Base-by-base conservation (phyloP, 2,888 invertebrate species). In the Drosophila mimica region DNA sequence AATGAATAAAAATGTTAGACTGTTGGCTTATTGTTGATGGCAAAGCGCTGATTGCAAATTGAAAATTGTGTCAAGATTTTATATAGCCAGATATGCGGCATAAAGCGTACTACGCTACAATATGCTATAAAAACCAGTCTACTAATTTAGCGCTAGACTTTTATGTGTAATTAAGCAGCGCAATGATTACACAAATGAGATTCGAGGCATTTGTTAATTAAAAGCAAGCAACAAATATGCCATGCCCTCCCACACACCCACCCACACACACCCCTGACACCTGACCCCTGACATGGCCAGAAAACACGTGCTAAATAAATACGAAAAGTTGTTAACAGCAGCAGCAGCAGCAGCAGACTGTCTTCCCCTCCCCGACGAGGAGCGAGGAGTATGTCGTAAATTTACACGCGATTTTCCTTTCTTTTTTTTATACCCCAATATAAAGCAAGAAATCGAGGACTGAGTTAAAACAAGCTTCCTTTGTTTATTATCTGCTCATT, bases 151-250 rank as follows among this genome's bases (percentile, higher is more conserved):
- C 57, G 62, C 76, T 81, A 73, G 69, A 61, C 69, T 72, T 80
- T 79, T 58, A 81, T 67, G 69, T 74, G 46, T 70, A 75, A 78
- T 81, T 81, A 78, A 69, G 79, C 81, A 69, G 56, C 66, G 68
- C 73, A 63, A 80, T 80, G 75, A 88, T 85, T 83, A 83, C 81
- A 73, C 58, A 81, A 84, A 74, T 70, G 72, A 58, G 60, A 66
- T 82, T 65, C 66, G 40, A 80, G 81, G 86, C 76, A 89, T 86
- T 86, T 85, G 82, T 84, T 86, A 86, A 89, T 86, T 89, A 89
- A 89, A 89, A 82, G 78, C 68, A 88, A 75, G 89, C 74, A 78
- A 69, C 82, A 82, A 77, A 79, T 87, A 71, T 62, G 70, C 75
- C 38, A 8, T 30, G 28, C 28, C 43, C 40, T 25, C 58, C 36